Conservation (phyloP, 1,140 invertebrate genomes). For the Drosophila nannoptera region DNA sequence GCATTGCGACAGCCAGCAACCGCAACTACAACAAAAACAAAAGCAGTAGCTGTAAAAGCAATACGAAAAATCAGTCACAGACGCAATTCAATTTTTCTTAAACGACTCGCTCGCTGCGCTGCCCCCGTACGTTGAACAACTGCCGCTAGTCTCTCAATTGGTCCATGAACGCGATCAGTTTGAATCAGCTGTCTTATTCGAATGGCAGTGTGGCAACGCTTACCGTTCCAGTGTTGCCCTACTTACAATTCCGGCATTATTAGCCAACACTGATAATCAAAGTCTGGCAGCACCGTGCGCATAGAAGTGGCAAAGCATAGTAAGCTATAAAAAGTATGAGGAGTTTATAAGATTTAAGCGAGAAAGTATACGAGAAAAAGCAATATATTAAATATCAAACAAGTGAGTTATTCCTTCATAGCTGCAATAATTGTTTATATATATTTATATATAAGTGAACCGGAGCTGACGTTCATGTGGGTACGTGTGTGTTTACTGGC, state of each 20-base stretch:
- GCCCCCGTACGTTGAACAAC: constrained; percentile 36
- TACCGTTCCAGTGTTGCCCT: background rate
- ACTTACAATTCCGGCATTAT: background rate
- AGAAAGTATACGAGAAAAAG: background rate
- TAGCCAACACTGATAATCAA: constrained; percentile 9
- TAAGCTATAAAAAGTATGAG: constrained; percentile 15
- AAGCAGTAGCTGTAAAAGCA: constrained; percentile 2
- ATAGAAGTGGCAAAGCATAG: constrained; percentile 10
- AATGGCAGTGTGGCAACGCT: constrained; percentile 16
- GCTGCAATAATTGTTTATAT: background rate
- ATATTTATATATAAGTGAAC: too few relatives aligned
- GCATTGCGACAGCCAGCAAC: constrained; percentile 2
- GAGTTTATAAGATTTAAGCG: constrained; percentile 19
- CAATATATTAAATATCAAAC: background rate
- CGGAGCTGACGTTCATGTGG: background rate
- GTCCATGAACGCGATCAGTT: constrained; percentile 46
- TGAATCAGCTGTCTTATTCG: constrained; percentile 35
- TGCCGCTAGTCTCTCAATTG: constrained; percentile 38
- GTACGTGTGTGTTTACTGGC: constrained; percentile 18
- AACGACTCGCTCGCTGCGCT: constrained; percentile 31
- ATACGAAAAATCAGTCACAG: constrained; percentile 11
- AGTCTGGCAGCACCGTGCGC: background rate
- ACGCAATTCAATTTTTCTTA: constrained; percentile 22
- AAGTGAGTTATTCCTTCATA: constrained; percentile 13
- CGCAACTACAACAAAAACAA: constrained; percentile 18